These are phyloP conservation scores for Simalia tracyae DNA, from an alignment of 2,797 vertebrate species.

Conservation along the genomic window DNA sequence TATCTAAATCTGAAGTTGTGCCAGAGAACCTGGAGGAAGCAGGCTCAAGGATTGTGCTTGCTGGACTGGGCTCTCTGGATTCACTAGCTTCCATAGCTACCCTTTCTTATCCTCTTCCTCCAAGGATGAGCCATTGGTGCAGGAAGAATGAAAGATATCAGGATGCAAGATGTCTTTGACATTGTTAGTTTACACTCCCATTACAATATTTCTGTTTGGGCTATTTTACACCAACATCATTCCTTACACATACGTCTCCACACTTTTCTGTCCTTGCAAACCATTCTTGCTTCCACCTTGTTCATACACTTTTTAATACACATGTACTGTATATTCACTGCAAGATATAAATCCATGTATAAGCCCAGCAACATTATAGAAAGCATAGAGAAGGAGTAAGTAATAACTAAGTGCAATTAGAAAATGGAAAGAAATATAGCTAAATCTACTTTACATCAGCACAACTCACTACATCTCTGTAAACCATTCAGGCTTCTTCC, in stretches of 20 bases:
- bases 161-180: not conserved
- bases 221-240: not conserved
- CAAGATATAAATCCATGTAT: not conserved
- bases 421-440: not conserved
- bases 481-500: not conserved
- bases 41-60: not conserved
- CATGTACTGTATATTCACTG: not conserved
- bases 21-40: not conserved
- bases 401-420: not conserved
- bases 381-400: not conserved
- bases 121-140: not conserved
- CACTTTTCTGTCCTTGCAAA: not conserved
- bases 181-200: not conserved
- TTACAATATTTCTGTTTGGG: not conserved
- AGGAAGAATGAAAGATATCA: not conserved
- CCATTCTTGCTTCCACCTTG: not conserved
- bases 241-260: not conserved
- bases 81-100: not conserved
- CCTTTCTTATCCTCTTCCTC: not conserved
- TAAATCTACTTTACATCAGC: not conserved
- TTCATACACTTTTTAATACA: not conserved
- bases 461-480: not conserved
- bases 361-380: not conserved
- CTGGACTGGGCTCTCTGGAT: not conserved
- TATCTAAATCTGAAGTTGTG: not conserved